Conservation (phyloP, 2,113 vertebrate genomes). For the Conger conger region DNA sequence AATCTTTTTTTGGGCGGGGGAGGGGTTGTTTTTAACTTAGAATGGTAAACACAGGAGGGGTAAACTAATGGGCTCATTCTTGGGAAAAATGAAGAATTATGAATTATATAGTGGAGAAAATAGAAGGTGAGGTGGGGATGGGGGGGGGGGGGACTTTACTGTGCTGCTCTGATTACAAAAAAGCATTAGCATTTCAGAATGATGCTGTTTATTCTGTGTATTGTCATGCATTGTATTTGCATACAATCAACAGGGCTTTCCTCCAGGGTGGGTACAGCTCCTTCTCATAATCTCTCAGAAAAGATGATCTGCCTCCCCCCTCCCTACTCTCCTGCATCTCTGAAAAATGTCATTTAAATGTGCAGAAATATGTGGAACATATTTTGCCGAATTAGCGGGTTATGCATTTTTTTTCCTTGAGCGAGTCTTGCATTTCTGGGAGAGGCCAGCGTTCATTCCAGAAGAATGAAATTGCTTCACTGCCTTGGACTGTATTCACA, state of each 20-base stretch:
- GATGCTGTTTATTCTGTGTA: background rate
- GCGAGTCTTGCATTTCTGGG: background rate
- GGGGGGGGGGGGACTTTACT: background rate
- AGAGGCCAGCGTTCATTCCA: background rate
- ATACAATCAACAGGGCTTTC: background rate
- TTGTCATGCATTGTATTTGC: background rate
- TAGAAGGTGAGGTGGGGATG: background rate
- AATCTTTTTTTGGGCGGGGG: background rate
- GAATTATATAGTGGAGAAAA: background rate
- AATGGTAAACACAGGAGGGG: background rate
- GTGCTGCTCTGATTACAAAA: background rate
- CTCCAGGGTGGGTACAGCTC: background rate
- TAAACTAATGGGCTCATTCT: background rate
- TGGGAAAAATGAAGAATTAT: background rate
- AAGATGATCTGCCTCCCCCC: background rate
- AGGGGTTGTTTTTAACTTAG: background rate
- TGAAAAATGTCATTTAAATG: background rate
- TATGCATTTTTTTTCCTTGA: background rate
- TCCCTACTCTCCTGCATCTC: background rate
- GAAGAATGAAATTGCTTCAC: background rate
- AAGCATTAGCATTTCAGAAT: background rate
- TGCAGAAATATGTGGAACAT: background rate
- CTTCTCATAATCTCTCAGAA: background rate
- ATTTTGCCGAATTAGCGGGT: background rate
- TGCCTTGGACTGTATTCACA: background rate